These are phyloP conservation scores for Notarius lentiginosus DNA, from an alignment of 2,113 vertebrate genomes.

Conservation along the genomic window DNA sequence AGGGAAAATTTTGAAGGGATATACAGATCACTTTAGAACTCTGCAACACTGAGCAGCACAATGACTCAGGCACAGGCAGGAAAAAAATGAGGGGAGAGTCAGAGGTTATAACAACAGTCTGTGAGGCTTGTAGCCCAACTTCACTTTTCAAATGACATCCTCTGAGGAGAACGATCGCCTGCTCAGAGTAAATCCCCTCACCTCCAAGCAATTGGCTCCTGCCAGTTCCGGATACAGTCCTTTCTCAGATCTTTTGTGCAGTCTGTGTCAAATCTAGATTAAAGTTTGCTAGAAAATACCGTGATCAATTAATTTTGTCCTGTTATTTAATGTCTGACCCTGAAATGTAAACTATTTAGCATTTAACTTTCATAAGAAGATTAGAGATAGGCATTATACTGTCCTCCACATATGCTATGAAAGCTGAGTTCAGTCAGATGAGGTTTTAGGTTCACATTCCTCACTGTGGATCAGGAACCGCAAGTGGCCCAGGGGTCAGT, in stretches of 20 bases:
- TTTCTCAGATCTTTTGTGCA: neutral
- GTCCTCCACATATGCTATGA: neutral
- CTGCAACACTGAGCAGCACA: neutral
- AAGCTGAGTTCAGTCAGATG: conserved; percentile 34
- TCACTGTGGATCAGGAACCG: conserved; percentile 40
- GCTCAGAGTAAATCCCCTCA: neutral
- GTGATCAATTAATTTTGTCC: neutral
- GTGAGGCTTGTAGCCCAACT: conserved; percentile 26
- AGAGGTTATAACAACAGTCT: conserved; percentile 55
- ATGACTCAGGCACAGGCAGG: conserved; percentile 24
- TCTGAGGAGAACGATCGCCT: conserved; percentile 6
- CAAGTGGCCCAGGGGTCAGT: conserved; percentile 40
- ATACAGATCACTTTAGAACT: neutral
- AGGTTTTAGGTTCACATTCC: conserved; percentile 55
- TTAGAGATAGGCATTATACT: neutral
- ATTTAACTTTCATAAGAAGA: neutral
- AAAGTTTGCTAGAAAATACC: neutral
- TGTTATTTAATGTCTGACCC: neutral
- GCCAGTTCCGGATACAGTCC: neutral
- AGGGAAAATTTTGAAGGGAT: neutral
- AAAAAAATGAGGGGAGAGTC: conserved; percentile 47
- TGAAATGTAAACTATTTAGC: neutral
- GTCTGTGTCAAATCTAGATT: neutral
- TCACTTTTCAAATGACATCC: conserved; percentile 33
- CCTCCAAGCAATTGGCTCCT: neutral